Conservation (phyloP, 1,140 invertebrate genomes). For the Microplitis demolitor region DNA sequence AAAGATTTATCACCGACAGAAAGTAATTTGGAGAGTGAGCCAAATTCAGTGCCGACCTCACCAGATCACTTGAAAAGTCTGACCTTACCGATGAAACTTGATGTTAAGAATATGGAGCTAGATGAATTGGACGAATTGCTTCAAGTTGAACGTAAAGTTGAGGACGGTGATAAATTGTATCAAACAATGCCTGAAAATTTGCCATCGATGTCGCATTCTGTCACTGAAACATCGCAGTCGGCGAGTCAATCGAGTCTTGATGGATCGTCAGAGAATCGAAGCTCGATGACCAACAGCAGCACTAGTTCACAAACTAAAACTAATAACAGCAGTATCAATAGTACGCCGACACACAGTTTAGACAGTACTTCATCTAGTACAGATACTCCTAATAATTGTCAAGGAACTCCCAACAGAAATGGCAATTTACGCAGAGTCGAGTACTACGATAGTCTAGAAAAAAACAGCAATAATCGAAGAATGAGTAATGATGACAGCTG, state of each 20-base stretch:
- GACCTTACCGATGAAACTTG: slow-evolving; percentile 72
- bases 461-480: slow-evolving; percentile 56
- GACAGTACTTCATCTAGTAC: slow-evolving; percentile 56
- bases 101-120: slow-evolving; percentile 70
- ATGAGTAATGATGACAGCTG: slow-evolving; percentile 60
- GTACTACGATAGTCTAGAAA: slow-evolving; percentile 56
- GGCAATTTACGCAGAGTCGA: slow-evolving; percentile 54
- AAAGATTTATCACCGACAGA: slow-evolving; percentile 41
- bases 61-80: slow-evolving; percentile 65
- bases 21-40: slow-evolving; percentile 42
- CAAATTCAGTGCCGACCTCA: slow-evolving; percentile 54
- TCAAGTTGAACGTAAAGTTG: slow-evolving; percentile 70
- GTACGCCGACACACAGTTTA: slow-evolving; percentile 57
- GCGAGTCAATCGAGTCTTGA: slow-evolving; percentile 46
- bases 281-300: slow-evolving; percentile 42
- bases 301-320: slow-evolving; percentile 44
- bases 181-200: slow-evolving; percentile 74
- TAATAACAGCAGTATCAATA: slow-evolving; percentile 50
- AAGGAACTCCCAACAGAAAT: slow-evolving; percentile 51
- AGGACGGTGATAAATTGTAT: slow-evolving; percentile 70
- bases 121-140: slow-evolving; percentile 74
- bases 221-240: slow-evolving; percentile 39
- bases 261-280: slow-evolving; percentile 33
- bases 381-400: slow-evolving; percentile 51
- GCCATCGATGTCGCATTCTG: slow-evolving; percentile 64